Percentiles rank a stretch among this genome's conserved stretches.
These are phyloP conservation scores for Eupsittula cactorum DNA, from an alignment of 2,113 vertebrate species.

Conservation along the genomic window DNA sequence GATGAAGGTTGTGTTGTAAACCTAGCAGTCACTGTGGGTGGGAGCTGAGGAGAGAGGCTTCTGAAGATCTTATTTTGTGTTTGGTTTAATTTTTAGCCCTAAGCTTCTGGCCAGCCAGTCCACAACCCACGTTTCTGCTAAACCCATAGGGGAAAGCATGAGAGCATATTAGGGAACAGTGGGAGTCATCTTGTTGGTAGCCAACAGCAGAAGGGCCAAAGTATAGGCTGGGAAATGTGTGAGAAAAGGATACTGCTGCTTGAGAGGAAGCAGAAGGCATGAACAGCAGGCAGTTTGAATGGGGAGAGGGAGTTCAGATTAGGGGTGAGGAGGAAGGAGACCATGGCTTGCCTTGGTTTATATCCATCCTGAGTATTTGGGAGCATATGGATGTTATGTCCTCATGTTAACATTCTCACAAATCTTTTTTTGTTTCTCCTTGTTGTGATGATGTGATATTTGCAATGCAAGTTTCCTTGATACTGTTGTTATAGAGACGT, in stretches of 20 bases:
- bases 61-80: not conserved
- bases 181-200: not conserved
- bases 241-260: not conserved
- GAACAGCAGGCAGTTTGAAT: not conserved
- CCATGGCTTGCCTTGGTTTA: not conserved
- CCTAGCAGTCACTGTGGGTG: not conserved
- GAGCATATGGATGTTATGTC: not conserved
- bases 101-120: not conserved
- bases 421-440: not conserved
- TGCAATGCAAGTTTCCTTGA: not conserved
- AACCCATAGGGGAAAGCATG: not conserved
- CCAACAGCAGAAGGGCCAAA: constrained; percentile 9
- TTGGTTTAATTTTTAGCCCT: not conserved
- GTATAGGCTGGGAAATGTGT: not conserved
- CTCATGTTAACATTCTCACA: not conserved
- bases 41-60: not conserved
- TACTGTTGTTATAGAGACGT: constrained; percentile 12
- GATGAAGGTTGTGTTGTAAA: not conserved
- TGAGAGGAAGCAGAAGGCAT: not conserved
- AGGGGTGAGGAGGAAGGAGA: not conserved
- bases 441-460: not conserved
- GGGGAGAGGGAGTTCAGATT: not conserved
- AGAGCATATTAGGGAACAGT: not conserved
- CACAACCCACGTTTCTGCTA: not conserved
- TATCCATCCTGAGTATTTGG: not conserved